Conservation (phyloP, 2,113 vertebrate species). For the Tragelaphus strepsiceros region DNA sequence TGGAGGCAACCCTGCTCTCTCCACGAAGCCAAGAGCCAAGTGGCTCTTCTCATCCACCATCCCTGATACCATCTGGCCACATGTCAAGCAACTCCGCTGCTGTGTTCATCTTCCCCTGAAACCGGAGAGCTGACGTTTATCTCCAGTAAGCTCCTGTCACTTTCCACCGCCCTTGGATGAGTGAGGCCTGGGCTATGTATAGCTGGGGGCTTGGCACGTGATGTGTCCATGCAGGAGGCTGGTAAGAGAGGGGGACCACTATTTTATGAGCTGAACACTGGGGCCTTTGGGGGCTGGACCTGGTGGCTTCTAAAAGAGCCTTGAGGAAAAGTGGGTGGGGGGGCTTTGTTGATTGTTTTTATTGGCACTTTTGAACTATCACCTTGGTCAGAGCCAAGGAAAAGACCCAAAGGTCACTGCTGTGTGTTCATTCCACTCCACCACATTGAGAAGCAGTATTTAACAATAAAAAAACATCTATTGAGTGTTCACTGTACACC, state of each 20-base stretch:
- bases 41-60: slow-evolving; percentile 21
- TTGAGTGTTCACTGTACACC: background rate
- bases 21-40: background rate
- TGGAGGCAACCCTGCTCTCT: background rate
- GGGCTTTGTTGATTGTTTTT: background rate
- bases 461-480: background rate
- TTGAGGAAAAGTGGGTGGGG: no score
- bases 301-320: background rate
- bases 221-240: background rate
- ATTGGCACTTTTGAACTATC: background rate
- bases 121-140: slow-evolving; percentile 42
- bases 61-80: slow-evolving; percentile 36
- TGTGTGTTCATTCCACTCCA: background rate
- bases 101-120: slow-evolving; percentile 21
- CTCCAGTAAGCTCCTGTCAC: slow-evolving; percentile 58
- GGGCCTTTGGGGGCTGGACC: background rate
- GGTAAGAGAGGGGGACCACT: background rate
- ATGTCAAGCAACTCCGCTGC: slow-evolving; percentile 33
- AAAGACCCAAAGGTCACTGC: background rate
- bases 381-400: background rate
- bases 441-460: background rate
- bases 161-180: background rate
- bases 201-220: background rate
- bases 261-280: background rate
- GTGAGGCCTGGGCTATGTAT: slow-evolving; percentile 49